Base-by-base conservation (phyloP, 2,113 vertebrate genomes). In the Pachycephala philippinensis region DNA sequence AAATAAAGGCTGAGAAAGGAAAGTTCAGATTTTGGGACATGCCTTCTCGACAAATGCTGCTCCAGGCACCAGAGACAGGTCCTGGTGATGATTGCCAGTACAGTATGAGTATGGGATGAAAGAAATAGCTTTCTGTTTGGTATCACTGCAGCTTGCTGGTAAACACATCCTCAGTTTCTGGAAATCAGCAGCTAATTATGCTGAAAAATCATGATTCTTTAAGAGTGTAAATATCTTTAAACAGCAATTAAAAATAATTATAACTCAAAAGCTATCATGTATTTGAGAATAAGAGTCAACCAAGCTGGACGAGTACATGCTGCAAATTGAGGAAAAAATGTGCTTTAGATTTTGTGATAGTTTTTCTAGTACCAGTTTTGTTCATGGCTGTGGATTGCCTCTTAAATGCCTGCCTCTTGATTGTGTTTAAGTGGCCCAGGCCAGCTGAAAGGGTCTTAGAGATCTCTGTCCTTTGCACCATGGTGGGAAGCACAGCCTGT, bases 171-270 rank as follows among this genome's bases (percentile, higher is more conserved):
- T 79, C 74, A 65, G 23, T 88, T 90, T 87, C 87, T 93, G 40
- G 50, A 85, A 94, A 69, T 72, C 42, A 66, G 54, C 20, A 85
- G 33, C 33, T 83, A 94, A 90, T 93, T 87, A 93, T 50, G 45
- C 40, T 87, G 91, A 69, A 95, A 96, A 89, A 84, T 85, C 23
- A 14, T 23, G 30, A 54, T 76, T 84, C 50, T 83, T 72, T 70
- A 77, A 80, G 39, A 90, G 59, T 44, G 84, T 86, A 94, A 93
- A 83, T 91, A 85, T 80, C 30, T 94, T 85, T 80, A 88, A 95
- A 91, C 33, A 91, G 59, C 22, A 91, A 91, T 87, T 96, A 79
- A 85, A 87, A 94, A 65, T 90, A 77, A 93, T 93, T 91, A 54
- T 45, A 77, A 59, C 16, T 65, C 19, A 54, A 87, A 95, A 93